Conservation (phyloP, 2,888 invertebrate genomes). For the Oxystoma pomonae region DNA sequence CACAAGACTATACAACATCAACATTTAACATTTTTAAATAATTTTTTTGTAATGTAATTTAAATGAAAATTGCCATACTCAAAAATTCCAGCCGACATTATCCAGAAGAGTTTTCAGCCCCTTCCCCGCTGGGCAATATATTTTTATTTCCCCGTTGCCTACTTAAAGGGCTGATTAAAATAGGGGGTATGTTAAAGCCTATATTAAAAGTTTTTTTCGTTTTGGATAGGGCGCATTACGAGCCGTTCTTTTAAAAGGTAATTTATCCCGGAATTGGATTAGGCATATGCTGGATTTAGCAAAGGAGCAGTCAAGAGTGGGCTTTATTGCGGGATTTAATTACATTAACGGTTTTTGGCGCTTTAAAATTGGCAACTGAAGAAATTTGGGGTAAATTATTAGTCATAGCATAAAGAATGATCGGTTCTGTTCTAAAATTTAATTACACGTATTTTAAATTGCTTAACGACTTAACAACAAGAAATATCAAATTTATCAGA, state of each 20-base stretch:
- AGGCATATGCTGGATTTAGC: slow-evolving; percentile 26
- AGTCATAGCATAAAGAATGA: too few relatives aligned
- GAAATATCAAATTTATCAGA: too few relatives aligned
- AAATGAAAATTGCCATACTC: too few relatives aligned
- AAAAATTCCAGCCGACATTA: slow-evolving; percentile 12
- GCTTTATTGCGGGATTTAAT: slow-evolving; percentile 24
- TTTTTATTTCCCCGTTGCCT: slow-evolving; percentile 50
- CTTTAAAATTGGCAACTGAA: neutral
- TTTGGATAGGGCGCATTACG: slow-evolving; percentile 20
- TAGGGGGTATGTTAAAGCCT: slow-evolving; percentile 45
- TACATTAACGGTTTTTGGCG: slow-evolving; percentile 18
- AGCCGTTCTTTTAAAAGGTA: slow-evolving; percentile 27
- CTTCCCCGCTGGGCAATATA: slow-evolving; percentile 42
- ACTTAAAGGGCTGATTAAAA: slow-evolving; percentile 50
- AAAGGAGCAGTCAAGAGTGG: slow-evolving; percentile 22
- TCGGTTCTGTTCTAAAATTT: too few relatives aligned
- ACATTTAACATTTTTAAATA: too few relatives aligned
- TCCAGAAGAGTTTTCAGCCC: slow-evolving; percentile 12
- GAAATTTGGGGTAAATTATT: neutral
- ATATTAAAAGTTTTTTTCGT: slow-evolving; percentile 38
- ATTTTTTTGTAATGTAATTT: too few relatives aligned
- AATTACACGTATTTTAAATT: too few relatives aligned
- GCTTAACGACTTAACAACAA: too few relatives aligned
- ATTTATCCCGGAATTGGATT: slow-evolving; percentile 30
- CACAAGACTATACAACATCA: too few relatives aligned